phyloP scores from a whole-genome alignment of 2,888 invertebrate species.

The Mesorhabditis sp. region DNA sequence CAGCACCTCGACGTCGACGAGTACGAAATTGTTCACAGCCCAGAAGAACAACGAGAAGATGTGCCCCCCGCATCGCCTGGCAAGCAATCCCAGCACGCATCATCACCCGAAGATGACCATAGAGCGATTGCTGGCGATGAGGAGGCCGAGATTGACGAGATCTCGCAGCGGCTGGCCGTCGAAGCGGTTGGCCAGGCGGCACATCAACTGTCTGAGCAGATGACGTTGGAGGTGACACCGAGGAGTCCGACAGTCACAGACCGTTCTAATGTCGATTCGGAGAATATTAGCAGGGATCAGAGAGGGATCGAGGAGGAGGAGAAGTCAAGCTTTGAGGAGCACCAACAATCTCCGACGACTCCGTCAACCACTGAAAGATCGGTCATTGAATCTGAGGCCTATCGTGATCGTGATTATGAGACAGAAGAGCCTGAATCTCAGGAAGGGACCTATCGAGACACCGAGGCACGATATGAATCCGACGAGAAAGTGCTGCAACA shows the following conservation, averaged over 20 bases:
- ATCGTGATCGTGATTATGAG: too few species aligned
- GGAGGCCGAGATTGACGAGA: conserved; percentile 25
- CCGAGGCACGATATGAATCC: too few species aligned
- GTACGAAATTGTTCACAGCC: conserved; percentile 9
- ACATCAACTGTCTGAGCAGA: not conserved
- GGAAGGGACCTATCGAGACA: too few species aligned
- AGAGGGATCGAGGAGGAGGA: conserved; percentile 2
- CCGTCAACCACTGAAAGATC: too few species aligned
- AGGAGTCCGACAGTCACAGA: conserved; percentile 19
- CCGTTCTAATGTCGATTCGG: too few species aligned
- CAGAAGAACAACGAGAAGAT: conserved; percentile 2
- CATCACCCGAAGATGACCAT: conserved; percentile 23
- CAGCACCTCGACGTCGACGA: conserved; percentile 10
- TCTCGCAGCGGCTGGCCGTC: not conserved
- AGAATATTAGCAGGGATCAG: too few species aligned
- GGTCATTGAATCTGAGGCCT: too few species aligned
- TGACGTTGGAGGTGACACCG: conserved; percentile 4
- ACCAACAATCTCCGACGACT: too few species aligned
- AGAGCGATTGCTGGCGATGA: conserved; percentile 26
- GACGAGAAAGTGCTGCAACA: too few species aligned
- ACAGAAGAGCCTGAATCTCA: too few species aligned
- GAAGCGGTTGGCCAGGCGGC: not conserved
- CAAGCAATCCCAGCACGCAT: conserved; percentile 13
- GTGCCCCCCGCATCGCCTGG: conserved; percentile 12
- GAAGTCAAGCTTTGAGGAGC: not conserved